Conservation (phyloP, 2,797 vertebrate genomes). For the Zalophus californianus region DNA sequence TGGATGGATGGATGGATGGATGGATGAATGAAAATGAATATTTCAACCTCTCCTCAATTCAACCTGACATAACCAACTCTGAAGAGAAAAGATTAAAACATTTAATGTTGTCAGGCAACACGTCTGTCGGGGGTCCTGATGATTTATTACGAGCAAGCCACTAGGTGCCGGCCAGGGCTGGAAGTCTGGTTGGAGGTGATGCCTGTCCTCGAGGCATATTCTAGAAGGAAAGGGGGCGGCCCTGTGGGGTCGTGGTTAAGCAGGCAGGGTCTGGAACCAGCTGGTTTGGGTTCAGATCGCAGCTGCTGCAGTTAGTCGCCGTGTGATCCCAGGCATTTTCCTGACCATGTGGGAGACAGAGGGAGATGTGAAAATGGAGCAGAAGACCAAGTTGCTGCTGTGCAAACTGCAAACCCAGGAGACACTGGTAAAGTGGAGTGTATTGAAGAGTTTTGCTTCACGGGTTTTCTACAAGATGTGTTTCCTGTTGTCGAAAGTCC, state of each 20-base stretch:
- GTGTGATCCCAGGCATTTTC: neutral
- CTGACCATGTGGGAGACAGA: neutral
- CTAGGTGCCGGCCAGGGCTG: neutral
- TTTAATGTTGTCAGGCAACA: neutral
- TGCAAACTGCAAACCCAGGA: neutral
- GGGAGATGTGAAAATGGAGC: neutral
- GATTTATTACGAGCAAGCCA: neutral
- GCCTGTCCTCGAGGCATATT: neutral
- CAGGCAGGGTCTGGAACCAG: neutral
- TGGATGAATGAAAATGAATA: neutral
- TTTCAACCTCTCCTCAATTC: neutral
- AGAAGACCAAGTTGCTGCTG: neutral
- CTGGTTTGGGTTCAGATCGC: neutral
- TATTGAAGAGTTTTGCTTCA: neutral
- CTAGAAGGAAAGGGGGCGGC: accelerated
- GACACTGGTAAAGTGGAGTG: neutral
- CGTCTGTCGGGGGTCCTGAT: neutral
- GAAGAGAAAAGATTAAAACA: neutral
- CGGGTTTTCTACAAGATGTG: neutral
- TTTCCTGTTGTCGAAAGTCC: neutral
- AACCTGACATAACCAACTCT: neutral
- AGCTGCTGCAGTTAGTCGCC: neutral
- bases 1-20: neutral
- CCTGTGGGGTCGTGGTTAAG: neutral
- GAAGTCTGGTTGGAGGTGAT: neutral